These are phyloP conservation scores for Conger conger DNA, from an alignment of 2,113 vertebrate genomes.

Conservation along the genomic window DNA sequence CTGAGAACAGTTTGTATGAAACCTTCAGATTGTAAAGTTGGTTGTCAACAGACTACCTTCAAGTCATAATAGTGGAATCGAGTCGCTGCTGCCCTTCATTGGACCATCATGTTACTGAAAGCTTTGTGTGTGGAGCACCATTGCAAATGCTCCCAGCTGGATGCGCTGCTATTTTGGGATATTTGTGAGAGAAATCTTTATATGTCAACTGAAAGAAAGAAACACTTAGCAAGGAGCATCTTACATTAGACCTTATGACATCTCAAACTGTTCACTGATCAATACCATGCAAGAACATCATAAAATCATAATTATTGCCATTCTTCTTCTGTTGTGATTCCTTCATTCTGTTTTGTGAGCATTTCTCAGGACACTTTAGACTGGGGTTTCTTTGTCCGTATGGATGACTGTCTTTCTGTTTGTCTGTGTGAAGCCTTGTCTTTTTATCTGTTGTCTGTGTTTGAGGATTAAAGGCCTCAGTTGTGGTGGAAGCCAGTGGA, in stretches of 20 bases:
- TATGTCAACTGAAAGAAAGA: background rate
- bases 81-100: background rate
- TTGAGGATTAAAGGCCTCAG: background rate
- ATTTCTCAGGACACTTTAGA: background rate
- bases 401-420: slow-evolving; percentile 14
- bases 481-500: background rate
- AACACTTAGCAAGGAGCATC: background rate
- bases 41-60: background rate
- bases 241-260: no score
- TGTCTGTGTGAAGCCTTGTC: slow-evolving; percentile 13
- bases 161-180: background rate
- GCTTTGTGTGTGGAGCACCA: no score
- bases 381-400: background rate
- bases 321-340: background rate
- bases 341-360: background rate
- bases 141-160: no score
- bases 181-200: background rate
- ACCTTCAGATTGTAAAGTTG: background rate
- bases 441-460: background rate
- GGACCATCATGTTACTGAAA: background rate
- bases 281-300: background rate
- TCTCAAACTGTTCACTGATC: background rate
- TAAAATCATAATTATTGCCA: background rate
- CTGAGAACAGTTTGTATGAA: background rate
- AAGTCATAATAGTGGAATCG: background rate